Conservation (phyloP, 2,113 vertebrate species). For the Paratilapia polleni region DNA sequence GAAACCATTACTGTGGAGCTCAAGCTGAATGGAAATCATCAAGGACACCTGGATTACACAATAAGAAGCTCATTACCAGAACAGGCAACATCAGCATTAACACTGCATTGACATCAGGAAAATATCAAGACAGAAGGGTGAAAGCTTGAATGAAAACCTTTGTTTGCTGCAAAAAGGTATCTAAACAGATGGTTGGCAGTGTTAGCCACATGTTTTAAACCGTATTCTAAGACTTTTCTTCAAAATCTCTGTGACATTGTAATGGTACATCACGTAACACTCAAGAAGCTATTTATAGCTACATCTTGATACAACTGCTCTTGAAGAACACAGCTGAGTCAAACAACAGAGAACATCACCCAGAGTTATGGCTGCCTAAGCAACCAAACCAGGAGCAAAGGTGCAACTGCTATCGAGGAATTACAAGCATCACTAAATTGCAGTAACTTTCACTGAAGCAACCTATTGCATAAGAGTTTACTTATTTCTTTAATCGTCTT, state of each 20-base stretch:
- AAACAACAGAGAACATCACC: background rate
- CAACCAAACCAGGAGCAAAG: background rate
- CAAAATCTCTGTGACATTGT: background rate
- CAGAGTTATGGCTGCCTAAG: background rate
- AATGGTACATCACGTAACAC: background rate
- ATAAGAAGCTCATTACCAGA: constrained; percentile 5
- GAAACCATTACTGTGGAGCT: constrained; percentile 26
- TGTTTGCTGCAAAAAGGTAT: background rate
- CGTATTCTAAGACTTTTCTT: background rate
- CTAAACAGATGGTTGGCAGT: background rate
- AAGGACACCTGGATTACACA: constrained; percentile 13
- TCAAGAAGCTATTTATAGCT: background rate
- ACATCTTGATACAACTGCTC: constrained; percentile 26
- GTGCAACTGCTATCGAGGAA: background rate
- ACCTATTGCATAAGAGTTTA: background rate
- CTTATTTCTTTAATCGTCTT: background rate
- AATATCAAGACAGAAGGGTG: background rate
- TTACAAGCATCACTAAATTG: background rate
- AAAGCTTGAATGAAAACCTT: background rate
- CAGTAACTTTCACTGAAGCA: background rate
- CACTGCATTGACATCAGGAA: constrained; percentile 19
- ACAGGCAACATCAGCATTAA: background rate
- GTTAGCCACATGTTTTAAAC: background rate
- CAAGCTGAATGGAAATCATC: constrained; percentile 1
- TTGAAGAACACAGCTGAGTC: background rate